Evolutionary conservation across 2,888 invertebrate genomes (phyloP).

Genomic region (Phania funesta): DNA sequence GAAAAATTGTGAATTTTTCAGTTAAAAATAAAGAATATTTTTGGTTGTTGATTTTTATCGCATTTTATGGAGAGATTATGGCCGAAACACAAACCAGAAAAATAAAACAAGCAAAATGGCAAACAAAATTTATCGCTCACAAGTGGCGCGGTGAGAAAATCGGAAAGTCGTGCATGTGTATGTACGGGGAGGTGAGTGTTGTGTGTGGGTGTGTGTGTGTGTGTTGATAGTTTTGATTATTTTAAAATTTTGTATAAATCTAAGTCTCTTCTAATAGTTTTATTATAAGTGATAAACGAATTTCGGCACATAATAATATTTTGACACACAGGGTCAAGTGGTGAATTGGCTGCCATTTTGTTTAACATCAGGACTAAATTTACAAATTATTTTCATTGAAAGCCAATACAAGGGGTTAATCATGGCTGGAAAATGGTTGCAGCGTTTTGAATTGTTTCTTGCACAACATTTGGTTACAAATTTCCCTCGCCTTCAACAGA

Average conservation of each 20-base stretch:
- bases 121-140: slow-evolving; percentile 56
- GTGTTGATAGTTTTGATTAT: slow-evolving; percentile 15
- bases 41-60: slow-evolving; percentile 15
- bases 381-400: no score
- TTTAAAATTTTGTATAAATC: neutral
- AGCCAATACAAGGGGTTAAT: no score
- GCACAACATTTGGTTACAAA: no score
- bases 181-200: neutral
- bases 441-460: no score
- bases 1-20: neutral
- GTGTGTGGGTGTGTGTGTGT: neutral
- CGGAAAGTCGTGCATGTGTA: neutral
- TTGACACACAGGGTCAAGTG: no score
- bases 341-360: no score
- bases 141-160: slow-evolving; percentile 41
- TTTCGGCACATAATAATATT: no score
- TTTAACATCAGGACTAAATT: no score
- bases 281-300: no score
- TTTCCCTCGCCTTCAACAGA: no score
- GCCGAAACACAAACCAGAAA: slow-evolving; percentile 29
- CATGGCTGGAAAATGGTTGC: no score
- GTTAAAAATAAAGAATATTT: slow-evolving; percentile 32
- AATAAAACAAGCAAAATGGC: slow-evolving; percentile 36
- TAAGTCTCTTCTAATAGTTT: no score
- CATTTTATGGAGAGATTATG: slow-evolving; percentile 57